A percentile compares a stretch with the other conserved stretches of the same genome.
Evolutionary conservation across 2,113 vertebrate genomes (phyloP).

Genomic region (Pterocles burchelli): DNA sequence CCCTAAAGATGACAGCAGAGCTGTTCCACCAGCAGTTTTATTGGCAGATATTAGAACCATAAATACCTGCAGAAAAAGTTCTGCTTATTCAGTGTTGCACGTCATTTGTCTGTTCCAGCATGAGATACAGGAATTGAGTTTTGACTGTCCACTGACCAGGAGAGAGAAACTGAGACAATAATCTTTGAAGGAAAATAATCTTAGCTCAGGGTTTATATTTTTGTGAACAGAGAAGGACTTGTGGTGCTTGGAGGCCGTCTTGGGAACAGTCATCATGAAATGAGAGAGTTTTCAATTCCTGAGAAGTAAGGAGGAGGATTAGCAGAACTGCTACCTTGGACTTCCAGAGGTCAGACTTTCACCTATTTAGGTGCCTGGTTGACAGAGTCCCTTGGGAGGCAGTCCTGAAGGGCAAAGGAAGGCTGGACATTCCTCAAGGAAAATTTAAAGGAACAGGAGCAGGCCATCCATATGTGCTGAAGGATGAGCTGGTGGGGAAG

Average conservation of each 20-base stretch:
- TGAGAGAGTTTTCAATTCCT: not conserved
- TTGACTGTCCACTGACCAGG: not conserved
- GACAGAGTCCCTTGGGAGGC: not conserved
- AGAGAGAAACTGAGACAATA: not conserved
- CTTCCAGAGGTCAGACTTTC: not conserved
- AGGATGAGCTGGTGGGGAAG: too few relatives aligned
- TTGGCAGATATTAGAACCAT: not conserved
- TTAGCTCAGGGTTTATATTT: not conserved
- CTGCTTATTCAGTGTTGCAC: not conserved
- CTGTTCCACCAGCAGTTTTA: not conserved
- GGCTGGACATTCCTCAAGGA: not conserved
- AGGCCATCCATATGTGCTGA: too few relatives aligned
- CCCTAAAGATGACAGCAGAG: not conserved
- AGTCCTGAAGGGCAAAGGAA: not conserved
- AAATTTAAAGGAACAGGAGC: too few relatives aligned
- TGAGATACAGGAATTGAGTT: not conserved
- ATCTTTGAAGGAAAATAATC: not conserved
- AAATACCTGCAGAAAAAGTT: not conserved
- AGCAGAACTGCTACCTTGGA: not conserved
- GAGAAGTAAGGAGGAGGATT: not conserved
- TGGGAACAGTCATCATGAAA: not conserved
- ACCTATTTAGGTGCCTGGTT: not conserved
- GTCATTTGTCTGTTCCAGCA: not conserved
- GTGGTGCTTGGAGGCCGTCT: accelerated
- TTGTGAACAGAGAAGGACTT: not conserved